A percentile compares a stretch with the other conserved stretches of the same genome.
Evolutionary conservation across 2,797 vertebrate genomes (phyloP).

Genomic region (Champsocephalus gunnari): DNA sequence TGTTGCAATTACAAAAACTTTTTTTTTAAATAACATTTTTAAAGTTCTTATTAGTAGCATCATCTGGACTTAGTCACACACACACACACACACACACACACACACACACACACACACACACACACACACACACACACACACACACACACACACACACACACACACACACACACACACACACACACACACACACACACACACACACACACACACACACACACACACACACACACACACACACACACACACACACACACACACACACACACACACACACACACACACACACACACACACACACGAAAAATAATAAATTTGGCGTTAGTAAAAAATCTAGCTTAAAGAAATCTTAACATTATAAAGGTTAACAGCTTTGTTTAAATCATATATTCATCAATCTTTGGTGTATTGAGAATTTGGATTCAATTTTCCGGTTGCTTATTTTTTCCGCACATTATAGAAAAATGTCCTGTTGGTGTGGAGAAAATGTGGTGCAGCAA

Average conservation of each 20-base stretch:
- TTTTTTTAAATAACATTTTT: conserved; percentile 34
- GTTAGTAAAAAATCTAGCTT: not conserved
- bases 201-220: not conserved
- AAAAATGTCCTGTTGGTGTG: conserved; percentile 29
- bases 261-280: conserved; percentile 11
- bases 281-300: not conserved
- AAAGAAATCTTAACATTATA: not conserved
- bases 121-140: conserved; percentile 10
- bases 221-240: conserved; percentile 12
- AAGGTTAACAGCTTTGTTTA: conserved; percentile 19
- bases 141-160: conserved; percentile 3
- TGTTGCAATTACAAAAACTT: conserved; percentile 37
- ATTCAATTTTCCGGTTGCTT: conserved; percentile 4
- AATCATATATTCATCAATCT: conserved; percentile 11
- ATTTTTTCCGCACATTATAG: conserved; percentile 5
- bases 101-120: conserved; percentile 15
- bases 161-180: conserved; percentile 13
- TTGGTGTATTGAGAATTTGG: not conserved
- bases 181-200: conserved; percentile 14
- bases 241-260: conserved; percentile 12
- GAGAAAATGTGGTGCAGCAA: conserved; percentile 14
- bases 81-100: conserved; percentile 28
- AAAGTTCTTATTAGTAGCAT: conserved; percentile 45
- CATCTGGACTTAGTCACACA: conserved; percentile 60
- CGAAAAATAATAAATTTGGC: not conserved